Evolutionary conservation across 2,797 vertebrate genomes (phyloP), one percentile per base, ranked within the genome.

Genomic region (Microchirus variegatus): DNA sequence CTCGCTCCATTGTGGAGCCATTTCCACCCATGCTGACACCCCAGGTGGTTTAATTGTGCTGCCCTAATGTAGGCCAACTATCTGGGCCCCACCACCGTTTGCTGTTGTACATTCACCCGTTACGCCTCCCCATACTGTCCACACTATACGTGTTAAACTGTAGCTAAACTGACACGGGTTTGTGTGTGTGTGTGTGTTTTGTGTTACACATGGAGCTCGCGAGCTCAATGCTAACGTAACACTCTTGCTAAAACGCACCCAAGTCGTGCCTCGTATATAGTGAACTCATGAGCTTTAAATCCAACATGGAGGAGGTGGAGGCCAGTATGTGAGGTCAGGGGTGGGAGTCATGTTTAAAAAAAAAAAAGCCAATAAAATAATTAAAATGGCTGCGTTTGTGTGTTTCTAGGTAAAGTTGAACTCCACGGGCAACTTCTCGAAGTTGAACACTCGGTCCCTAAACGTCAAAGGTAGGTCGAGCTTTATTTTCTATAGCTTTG

Each of bases 371-470:
- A n/a, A n/a, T n/a, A n/a, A 22, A 22, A 22, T 22, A 45, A 46
- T 56, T 71, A 53, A 71, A 77, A 70, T 53, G 47, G 49, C 12
- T 67, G 19, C 14, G 4, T 68, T 53, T 63, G 59, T 13, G 7
- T 18, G 53, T 90, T 89, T 88, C 35, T 91, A 99, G 97, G 96
- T 94, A 98, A 98, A 97, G 96, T 95, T 91, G 97, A 99, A 92
- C 95, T 99, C 83, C 96, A 97, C 77, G 97, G 97, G 71, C 98
- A 99, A 94, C 85, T 96, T 91, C 93, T 99, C 69, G 96, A 98
- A 93, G 97, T 99, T 90, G 97, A 99, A 73, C 94, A 97, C 82
- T 99, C 97, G 16, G 97, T 99, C 75, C 96, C 97, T 63, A 98
- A 98, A 93, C 95, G 96, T 91, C 97, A 97, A 93, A 97, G 97